phyloP scores from a whole-genome alignment of 1,140 invertebrate species.

The Planococcus citri region DNA sequence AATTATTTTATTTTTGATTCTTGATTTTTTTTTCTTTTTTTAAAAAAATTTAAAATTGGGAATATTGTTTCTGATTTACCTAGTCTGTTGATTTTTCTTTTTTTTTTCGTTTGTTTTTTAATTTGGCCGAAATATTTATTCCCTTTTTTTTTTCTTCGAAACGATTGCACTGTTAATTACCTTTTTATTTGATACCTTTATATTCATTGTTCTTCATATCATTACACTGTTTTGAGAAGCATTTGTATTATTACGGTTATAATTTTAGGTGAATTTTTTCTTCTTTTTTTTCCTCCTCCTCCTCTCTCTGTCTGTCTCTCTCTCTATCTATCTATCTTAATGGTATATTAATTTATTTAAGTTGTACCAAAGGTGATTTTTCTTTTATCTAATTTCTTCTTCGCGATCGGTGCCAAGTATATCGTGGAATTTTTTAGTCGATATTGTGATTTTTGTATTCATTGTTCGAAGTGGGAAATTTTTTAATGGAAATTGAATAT shows the following conservation, averaged over 20 bases:
- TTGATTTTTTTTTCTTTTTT: neutral
- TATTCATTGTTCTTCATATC: constrained; percentile 20
- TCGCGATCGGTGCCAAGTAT: neutral
- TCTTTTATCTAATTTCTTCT: neutral
- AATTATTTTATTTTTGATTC: constrained; percentile 9
- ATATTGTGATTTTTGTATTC: no score
- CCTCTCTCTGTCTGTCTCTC: no score
- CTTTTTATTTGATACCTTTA: constrained; percentile 17
- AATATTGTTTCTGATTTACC: constrained; percentile 19
- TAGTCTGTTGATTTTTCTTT: neutral
- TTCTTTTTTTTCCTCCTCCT: neutral
- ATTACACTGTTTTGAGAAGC: constrained; percentile 12
- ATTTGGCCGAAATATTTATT: constrained; percentile 19
- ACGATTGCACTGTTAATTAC: constrained; percentile 15
- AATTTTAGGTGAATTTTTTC: neutral
- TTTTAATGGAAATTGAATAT: no score
- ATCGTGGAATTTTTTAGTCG: no score
- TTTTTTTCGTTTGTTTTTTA: neutral
- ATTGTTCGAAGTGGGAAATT: no score
- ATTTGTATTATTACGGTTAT: constrained; percentile 18
- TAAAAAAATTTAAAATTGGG: neutral
- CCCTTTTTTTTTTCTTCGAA: constrained; percentile 12
- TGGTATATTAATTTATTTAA: no score
- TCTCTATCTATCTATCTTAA: no score
- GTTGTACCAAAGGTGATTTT: neutral